Percentiles rank a stretch among this genome's conserved stretches.
These are phyloP conservation scores for Stratiomys singularior DNA, from an alignment of 2,888 invertebrate genomes.

Conservation along the genomic window DNA sequence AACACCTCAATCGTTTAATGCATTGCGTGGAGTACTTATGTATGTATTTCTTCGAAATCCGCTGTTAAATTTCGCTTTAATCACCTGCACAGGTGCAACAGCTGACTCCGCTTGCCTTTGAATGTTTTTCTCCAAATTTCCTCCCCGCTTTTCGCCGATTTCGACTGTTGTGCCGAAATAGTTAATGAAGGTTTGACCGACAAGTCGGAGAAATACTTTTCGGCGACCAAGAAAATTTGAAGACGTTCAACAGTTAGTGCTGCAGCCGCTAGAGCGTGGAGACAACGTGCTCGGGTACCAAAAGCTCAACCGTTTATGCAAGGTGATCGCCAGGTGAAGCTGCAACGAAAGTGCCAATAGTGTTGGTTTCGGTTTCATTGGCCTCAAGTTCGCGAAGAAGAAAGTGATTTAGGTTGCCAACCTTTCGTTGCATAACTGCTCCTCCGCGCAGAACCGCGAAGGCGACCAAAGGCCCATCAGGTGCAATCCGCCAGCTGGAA, in stretches of 20 bases:
- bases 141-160: neutral
- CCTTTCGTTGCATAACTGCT: slow-evolving; percentile 6
- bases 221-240: neutral
- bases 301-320: neutral
- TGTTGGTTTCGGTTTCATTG: slow-evolving; percentile 8
- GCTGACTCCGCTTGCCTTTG: neutral
- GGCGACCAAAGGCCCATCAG: no score
- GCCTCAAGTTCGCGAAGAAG: neutral
- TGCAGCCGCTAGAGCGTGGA: slow-evolving; percentile 5
- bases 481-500: no score
- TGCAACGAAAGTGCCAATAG: slow-evolving; percentile 18
- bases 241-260: slow-evolving; percentile 17
- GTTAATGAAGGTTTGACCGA: slow-evolving; percentile 6
- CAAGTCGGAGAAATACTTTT: slow-evolving; percentile 5
- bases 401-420: neutral
- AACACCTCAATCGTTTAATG: neutral
- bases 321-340: neutral
- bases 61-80: no score
- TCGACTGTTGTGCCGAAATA: neutral
- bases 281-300: neutral
- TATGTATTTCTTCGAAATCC: no score
- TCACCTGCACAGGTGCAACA: neutral
- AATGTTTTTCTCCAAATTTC: neutral
- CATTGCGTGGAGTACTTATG: no score
- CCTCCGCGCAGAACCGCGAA: neutral